Evolutionary conservation across 92 coral and sea anemone species (phyloP).

Genomic region (Palythoa caribaeorum): DNA sequence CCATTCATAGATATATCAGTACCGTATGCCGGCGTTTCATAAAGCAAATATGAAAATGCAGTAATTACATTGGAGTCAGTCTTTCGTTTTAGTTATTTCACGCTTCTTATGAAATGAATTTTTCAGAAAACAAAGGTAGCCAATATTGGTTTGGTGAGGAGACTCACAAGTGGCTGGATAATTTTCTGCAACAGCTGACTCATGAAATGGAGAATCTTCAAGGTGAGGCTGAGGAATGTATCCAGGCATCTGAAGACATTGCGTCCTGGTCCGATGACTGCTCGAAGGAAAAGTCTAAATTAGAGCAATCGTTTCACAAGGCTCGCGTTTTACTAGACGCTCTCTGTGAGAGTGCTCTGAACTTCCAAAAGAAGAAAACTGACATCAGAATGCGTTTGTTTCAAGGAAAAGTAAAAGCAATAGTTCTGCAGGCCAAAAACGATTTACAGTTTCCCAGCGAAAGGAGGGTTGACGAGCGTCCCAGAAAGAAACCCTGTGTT

Average conservation of each 20-base stretch:
- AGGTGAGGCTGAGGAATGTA: conserved; percentile 20
- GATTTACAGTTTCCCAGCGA: neutral
- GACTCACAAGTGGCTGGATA: neutral
- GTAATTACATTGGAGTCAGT: neutral
- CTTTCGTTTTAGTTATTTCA: neutral
- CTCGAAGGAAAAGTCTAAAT: neutral
- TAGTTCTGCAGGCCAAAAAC: neutral
- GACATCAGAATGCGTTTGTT: conserved; percentile 31
- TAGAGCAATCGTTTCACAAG: conserved; percentile 14
- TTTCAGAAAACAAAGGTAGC: neutral
- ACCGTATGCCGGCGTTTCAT: no score
- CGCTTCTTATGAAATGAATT: neutral
- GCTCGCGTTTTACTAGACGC: conserved; percentile 34
- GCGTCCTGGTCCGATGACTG: conserved; percentile 4
- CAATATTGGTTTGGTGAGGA: neutral
- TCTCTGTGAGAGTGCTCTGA: conserved; percentile 18
- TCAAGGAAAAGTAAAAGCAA: conserved; percentile 16
- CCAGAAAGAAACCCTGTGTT: neutral
- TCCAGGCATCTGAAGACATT: neutral
- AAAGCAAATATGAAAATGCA: neutral
- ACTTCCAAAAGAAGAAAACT: neutral
- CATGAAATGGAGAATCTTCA: conserved; percentile 1
- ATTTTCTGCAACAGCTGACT: conserved; percentile 19
- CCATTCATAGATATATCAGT: no score
- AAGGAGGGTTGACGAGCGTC: neutral